Evolutionary conservation across 2,113 vertebrate species (phyloP).

Genomic region (Dermatemys mawii): DNA sequence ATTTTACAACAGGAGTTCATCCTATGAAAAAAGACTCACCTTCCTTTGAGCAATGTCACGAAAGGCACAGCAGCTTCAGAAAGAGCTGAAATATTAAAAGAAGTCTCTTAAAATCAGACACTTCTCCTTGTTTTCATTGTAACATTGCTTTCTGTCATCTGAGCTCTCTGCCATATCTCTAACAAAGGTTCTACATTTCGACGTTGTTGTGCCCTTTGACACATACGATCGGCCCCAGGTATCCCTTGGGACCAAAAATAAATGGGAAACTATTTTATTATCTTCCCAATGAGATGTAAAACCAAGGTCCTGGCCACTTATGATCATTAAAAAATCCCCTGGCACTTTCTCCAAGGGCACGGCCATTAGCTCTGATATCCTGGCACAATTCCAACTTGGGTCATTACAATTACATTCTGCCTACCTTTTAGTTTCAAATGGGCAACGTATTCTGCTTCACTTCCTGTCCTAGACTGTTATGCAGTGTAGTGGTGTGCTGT

Average conservation of each 20-base stretch:
- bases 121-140: neutral
- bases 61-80: constrained; percentile 45
- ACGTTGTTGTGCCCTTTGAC: constrained; percentile 41
- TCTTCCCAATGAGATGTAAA: constrained; percentile 74
- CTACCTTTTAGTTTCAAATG: constrained; percentile 34
- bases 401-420: constrained; percentile 63
- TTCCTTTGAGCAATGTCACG: constrained; percentile 75
- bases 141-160: neutral
- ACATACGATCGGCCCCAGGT: constrained; percentile 60
- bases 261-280: constrained; percentile 73
- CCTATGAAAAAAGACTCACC: constrained; percentile 65
- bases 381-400: constrained; percentile 64
- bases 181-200: constrained; percentile 7
- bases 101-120: neutral
- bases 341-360: constrained; percentile 52
- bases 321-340: constrained; percentile 69
- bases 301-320: constrained; percentile 68
- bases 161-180: neutral
- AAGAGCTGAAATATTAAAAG: constrained; percentile 21
- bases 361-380: constrained; percentile 63
- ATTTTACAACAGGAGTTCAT: constrained; percentile 62
- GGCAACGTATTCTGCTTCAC: neutral
- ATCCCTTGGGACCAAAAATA: constrained; percentile 60
- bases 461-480: fast-evolving
- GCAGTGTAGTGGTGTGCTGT: neutral